Conservation (phyloP, 2,113 vertebrate genomes). For the Epinephelus cyanopodus region DNA sequence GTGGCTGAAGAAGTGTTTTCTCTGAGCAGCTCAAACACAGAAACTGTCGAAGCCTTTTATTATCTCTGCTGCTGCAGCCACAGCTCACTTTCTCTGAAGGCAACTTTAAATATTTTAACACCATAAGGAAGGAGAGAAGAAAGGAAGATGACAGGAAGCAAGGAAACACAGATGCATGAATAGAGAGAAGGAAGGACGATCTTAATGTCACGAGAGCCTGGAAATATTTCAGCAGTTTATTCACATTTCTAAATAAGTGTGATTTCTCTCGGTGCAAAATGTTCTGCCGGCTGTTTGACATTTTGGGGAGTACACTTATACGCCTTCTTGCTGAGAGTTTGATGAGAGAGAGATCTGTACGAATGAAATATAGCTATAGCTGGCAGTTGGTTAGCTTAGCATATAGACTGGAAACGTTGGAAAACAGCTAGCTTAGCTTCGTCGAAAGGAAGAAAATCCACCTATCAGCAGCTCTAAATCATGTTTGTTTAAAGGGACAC, state of each 20-base stretch:
- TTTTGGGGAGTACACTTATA: background rate
- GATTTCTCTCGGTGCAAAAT: background rate
- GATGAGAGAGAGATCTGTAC: background rate
- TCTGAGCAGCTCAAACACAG: background rate
- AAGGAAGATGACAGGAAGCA: background rate
- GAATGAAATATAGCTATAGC: background rate
- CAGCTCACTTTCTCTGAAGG: background rate
- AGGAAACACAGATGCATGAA: background rate
- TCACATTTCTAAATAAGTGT: background rate
- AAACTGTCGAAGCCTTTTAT: background rate
- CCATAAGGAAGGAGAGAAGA: background rate
- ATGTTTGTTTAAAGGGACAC: no score
- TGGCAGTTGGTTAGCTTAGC: background rate
- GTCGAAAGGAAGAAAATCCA: no score
- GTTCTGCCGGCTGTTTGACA: background rate
- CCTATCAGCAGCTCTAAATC: no score
- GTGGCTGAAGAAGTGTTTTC: background rate
- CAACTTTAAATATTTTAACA: background rate
- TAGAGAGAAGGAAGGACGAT: background rate
- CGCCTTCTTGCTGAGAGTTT: background rate
- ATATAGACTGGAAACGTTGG: background rate
- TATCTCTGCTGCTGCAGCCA: background rate
- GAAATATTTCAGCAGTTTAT: background rate
- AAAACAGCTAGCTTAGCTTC: background rate
- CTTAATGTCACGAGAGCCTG: background rate